phyloP scores from a whole-genome alignment of 2,113 vertebrate genomes.

The Octodon degus region DNA sequence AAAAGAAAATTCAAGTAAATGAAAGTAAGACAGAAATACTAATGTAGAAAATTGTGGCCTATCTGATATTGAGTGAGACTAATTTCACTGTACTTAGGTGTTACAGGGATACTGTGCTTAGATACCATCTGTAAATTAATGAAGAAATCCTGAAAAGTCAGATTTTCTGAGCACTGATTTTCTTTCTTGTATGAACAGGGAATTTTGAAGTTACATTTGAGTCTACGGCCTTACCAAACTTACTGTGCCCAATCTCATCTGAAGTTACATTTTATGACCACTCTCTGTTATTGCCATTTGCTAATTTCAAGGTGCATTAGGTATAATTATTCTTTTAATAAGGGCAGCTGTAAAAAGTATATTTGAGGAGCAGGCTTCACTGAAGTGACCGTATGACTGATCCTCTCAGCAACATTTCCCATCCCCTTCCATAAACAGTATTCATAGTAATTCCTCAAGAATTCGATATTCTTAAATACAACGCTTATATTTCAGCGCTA shows the following conservation, averaged over 20 bases:
- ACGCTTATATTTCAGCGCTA: neutral
- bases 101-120: neutral
- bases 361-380: constrained; percentile 48
- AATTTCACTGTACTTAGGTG: neutral
- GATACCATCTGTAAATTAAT: constrained; percentile 44
- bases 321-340: constrained; percentile 72
- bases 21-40: neutral
- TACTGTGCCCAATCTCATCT: neutral
- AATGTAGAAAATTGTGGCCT: neutral
- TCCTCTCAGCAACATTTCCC: neutral
- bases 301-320: constrained; percentile 73
- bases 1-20: neutral
- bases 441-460: neutral
- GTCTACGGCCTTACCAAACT: too few relatives aligned
- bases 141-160: constrained; percentile 49
- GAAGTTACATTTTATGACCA: constrained; percentile 56
- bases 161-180: constrained; percentile 67
- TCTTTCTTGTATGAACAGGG: constrained; percentile 66
- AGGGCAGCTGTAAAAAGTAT: constrained; percentile 43
- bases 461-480: neutral
- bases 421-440: neutral
- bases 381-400: neutral
- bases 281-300: constrained; percentile 60
- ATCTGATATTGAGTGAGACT: neutral
- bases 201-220: constrained; percentile 64